phyloP scores from a whole-genome alignment of 1,140 invertebrate genomes.

The Lerema accius region DNA sequence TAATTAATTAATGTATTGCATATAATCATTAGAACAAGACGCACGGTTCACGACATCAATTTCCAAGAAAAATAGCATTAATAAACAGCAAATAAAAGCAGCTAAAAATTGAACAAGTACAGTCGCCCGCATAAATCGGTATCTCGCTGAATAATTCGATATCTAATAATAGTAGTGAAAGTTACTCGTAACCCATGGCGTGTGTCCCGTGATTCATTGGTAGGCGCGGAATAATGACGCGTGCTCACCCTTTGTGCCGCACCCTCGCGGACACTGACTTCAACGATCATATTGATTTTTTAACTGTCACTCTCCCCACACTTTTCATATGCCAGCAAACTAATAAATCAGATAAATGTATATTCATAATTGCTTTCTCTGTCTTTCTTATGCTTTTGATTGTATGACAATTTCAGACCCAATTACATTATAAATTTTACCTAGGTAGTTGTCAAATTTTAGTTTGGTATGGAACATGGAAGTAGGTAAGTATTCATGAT shows the following conservation, averaged over 20 bases:
- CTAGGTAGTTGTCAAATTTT: no score
- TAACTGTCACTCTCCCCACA: slow-evolving; percentile 68
- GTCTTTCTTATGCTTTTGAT: no score
- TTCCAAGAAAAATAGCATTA: no score
- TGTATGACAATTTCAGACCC: no score
- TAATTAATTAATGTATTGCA: no score
- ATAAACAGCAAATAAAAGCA: neutral
- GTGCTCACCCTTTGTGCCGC: slow-evolving; percentile 64
- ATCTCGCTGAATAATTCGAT: neutral
- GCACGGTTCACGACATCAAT: no score
- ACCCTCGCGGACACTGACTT: slow-evolving; percentile 64
- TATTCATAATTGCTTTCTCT: no score
- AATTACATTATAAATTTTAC: no score
- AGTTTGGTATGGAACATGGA: no score
- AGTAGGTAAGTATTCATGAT: no score
- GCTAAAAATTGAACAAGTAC: neutral
- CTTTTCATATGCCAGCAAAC: slow-evolving; percentile 31
- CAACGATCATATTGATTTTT: slow-evolving; percentile 78
- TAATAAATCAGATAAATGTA: slow-evolving; percentile 25
- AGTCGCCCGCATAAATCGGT: neutral
- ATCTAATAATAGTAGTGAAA: slow-evolving; percentile 38
- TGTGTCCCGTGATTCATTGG: slow-evolving; percentile 50
- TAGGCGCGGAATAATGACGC: slow-evolving; percentile 51
- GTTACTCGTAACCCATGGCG: slow-evolving; percentile 32
- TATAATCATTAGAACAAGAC: slow-evolving; percentile 23